These are phyloP conservation scores for Prionailurus bengalensis DNA, from an alignment of 2,113 vertebrate species.

Conservation along the genomic window DNA sequence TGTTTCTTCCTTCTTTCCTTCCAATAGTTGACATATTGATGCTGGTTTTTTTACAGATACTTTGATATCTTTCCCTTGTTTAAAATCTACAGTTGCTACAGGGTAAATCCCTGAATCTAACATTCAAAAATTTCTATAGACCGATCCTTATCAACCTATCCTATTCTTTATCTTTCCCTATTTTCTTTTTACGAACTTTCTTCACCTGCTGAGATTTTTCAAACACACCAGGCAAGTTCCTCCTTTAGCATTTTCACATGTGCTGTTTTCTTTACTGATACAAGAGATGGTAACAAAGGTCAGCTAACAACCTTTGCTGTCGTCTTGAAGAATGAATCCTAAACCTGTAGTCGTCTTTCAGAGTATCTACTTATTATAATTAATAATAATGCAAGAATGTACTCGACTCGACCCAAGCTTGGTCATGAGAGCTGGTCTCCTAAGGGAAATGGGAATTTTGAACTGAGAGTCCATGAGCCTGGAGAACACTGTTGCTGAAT, in stretches of 20 bases:
- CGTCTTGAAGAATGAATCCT: not conserved
- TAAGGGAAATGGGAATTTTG: not conserved
- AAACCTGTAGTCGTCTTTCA: not conserved
- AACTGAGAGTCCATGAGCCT: not conserved
- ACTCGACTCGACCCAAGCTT: not conserved
- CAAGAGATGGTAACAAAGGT: not conserved
- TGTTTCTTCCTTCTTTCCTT: not conserved
- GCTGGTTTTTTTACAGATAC: not conserved
- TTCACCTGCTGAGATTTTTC: not conserved
- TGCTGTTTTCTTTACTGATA: not conserved
- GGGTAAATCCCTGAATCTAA: not conserved
- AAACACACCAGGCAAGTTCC: not conserved
- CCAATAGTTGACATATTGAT: not conserved
- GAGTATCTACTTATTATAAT: not conserved
- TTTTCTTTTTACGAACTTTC: not conserved
- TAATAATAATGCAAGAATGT: not conserved
- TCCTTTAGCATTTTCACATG: not conserved
- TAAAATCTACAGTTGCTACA: not conserved
- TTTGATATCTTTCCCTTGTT: not conserved
- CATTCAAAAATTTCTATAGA: not conserved
- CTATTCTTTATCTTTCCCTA: not conserved
- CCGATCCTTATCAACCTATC: not conserved
- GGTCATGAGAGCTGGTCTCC: not conserved
- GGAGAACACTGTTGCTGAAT: not conserved
- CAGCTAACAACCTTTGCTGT: not conserved